Conservation (phyloP, 1,140 invertebrate species). For the Arion vulgaris region DNA sequence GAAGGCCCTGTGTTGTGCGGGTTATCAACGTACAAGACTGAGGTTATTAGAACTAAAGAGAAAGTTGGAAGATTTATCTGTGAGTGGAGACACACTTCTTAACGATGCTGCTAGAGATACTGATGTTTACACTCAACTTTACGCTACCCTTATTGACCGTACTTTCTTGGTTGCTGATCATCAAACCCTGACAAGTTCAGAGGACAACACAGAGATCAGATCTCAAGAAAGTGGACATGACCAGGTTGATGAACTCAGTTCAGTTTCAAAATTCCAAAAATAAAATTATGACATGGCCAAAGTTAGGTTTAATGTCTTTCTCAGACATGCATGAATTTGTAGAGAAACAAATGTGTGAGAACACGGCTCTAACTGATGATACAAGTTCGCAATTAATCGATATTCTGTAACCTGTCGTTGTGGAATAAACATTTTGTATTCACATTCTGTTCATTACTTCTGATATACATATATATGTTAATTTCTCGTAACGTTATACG, state of each 20-base stretch:
- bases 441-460: too few species aligned
- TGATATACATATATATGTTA: too few species aligned
- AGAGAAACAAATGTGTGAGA: conserved; percentile 36
- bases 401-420: too few species aligned
- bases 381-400: too few species aligned
- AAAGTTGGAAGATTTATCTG: conserved; percentile 83
- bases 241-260: conserved; percentile 36
- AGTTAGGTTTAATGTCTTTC: conserved; percentile 32
- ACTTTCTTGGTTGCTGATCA: too few species aligned
- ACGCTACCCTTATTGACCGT: conserved; percentile 8
- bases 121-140: conserved; percentile 35
- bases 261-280: conserved; percentile 11
- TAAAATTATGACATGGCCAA: conserved; percentile 29
- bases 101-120: conserved; percentile 42
- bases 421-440: too few species aligned
- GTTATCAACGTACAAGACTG: conserved; percentile 96
- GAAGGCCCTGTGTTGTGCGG: conserved; percentile 92
- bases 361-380: too few species aligned
- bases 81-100: conserved; percentile 25
- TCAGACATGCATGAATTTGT: conserved; percentile 45
- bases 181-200: neutral
- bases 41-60: conserved; percentile 93
- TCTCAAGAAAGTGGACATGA: conserved; percentile 22
- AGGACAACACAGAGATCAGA: neutral
- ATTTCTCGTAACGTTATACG: too few species aligned